phyloP scores from a whole-genome alignment of 2,888 invertebrate species.

The Drosophila incognita region DNA sequence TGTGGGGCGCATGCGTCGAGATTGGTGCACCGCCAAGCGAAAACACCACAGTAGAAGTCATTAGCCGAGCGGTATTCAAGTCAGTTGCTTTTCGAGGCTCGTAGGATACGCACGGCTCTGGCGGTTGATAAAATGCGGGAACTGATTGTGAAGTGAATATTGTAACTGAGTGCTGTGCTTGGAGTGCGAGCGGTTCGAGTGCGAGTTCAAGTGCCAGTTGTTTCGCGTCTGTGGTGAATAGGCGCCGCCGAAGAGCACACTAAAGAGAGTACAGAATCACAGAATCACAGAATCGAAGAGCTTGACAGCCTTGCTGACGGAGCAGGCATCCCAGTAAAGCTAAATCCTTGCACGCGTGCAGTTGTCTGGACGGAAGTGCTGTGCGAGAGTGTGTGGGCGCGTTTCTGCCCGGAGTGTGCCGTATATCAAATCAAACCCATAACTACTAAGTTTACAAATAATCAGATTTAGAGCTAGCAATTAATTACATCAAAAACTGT shows the following conservation, averaged over 20 bases:
- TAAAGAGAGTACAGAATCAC: conserved; percentile 56
- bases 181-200: conserved; percentile 52
- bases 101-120: conserved; percentile 82
- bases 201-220: conserved; percentile 47
- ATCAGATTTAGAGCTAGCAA: conserved; percentile 16
- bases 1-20: conserved; percentile 63
- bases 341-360: conserved; percentile 66
- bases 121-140: conserved; percentile 61
- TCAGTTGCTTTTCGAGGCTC: conserved; percentile 84
- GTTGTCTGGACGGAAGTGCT: conserved; percentile 65
- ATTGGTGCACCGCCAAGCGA: conserved; percentile 49
- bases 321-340: conserved; percentile 63
- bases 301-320: conserved; percentile 16
- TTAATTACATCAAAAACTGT: conserved; percentile 43
- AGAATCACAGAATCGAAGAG: conserved; percentile 39
- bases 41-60: conserved; percentile 43
- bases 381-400: conserved; percentile 31
- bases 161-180: conserved; percentile 52
- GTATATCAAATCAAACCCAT: conserved; percentile 33
- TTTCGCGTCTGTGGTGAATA: conserved; percentile 65
- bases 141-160: conserved; percentile 38
- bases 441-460: conserved; percentile 37
- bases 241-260: conserved; percentile 39
- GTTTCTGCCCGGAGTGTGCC: conserved; percentile 43
- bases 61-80: conserved; percentile 28